Conservation (phyloP, 2,113 vertebrate species). For the Eudyptes chrysolophus region DNA sequence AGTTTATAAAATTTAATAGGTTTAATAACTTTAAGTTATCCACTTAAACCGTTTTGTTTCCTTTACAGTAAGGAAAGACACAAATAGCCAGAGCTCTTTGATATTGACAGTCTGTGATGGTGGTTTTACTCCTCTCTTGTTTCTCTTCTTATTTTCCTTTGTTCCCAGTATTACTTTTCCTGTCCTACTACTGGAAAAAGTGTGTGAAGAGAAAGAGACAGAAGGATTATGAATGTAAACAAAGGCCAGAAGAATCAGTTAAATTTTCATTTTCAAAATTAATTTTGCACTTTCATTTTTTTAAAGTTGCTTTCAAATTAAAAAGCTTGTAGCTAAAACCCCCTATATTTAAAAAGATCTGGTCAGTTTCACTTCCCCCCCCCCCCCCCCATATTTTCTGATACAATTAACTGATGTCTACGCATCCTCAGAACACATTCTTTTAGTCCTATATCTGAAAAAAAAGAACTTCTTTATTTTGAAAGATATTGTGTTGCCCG, state of each 20-base stretch:
- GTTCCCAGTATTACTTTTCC: background rate
- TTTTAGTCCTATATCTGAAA: background rate
- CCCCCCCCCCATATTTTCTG: background rate
- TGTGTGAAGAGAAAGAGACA: background rate
- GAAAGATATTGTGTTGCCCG: background rate
- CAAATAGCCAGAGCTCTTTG: background rate
- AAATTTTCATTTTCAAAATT: background rate
- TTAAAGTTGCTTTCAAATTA: background rate
- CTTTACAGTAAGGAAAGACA: background rate
- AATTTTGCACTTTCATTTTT: background rate
- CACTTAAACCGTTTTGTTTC: background rate
- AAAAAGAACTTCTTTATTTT: background rate
- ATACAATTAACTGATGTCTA: background rate
- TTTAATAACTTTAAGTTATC: background rate
- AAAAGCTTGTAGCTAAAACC: accelerated
- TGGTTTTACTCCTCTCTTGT: background rate
- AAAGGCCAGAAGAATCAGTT: background rate
- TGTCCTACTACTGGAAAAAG: background rate
- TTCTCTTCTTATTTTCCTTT: background rate
- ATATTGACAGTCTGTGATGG: background rate
- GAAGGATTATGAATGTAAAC: background rate
- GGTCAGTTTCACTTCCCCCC: background rate
- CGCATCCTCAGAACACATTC: background rate
- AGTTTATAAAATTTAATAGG: background rate
- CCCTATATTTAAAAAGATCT: background rate